Conservation (phyloP, 2,888 invertebrate genomes). For the Drosophila hamatofila region DNA sequence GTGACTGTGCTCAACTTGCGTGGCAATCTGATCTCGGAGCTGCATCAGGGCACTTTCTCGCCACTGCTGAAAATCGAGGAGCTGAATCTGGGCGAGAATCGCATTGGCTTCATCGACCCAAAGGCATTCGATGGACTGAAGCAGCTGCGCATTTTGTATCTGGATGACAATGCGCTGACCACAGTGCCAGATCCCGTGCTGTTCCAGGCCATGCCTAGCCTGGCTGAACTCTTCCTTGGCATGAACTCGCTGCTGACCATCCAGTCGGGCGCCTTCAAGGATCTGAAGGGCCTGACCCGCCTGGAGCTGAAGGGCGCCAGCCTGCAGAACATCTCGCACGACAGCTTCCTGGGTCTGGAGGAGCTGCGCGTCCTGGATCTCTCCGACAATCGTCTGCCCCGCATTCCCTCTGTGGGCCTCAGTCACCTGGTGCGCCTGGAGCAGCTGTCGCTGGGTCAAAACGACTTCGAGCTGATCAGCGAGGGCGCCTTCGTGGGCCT, state of each 20-base stretch:
- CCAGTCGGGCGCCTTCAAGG: conserved; percentile 92
- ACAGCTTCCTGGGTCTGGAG: conserved; percentile 91
- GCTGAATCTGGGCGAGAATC: conserved; percentile 93
- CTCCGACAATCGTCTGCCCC: conserved; percentile 91
- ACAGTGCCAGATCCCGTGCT: conserved; percentile 90
- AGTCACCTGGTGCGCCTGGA: conserved; percentile 91
- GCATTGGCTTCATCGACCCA: conserved; percentile 92
- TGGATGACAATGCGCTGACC: conserved; percentile 93
- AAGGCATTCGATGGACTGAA: conserved; percentile 91
- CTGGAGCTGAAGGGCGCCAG: conserved; percentile 93
- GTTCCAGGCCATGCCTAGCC: conserved; percentile 90
- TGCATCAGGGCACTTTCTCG: conserved; percentile 91
- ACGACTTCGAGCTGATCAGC: conserved; percentile 90
- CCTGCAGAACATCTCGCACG: conserved; percentile 91
- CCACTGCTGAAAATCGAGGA: conserved; percentile 92
- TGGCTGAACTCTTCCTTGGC: conserved; percentile 95
- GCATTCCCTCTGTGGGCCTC: conserved; percentile 91
- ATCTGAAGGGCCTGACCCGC: conserved; percentile 91
- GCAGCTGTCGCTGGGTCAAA: conserved; percentile 93
- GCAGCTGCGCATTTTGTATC: conserved; percentile 91
- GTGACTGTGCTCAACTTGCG: conserved; percentile 93
- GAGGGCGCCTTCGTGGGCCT: conserved; percentile 92
- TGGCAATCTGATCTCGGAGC: conserved; percentile 92
- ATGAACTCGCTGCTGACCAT: conserved; percentile 92
- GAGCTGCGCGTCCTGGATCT: conserved; percentile 91